phyloP scores from a whole-genome alignment of 1,140 invertebrate species.

The Drosophila sproati region DNA sequence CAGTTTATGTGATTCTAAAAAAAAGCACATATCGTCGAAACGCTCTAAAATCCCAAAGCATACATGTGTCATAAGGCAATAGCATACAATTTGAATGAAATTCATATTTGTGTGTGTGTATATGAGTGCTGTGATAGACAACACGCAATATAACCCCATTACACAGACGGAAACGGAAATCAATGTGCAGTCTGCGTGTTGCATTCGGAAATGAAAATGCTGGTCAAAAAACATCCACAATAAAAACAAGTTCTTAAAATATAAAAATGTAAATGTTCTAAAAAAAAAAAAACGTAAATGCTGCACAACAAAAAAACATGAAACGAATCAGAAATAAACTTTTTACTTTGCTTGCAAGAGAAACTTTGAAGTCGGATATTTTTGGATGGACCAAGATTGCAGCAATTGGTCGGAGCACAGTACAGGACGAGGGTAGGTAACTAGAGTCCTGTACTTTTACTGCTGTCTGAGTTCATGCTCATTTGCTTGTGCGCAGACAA shows the following conservation, averaged over 20 bases:
- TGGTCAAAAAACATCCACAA: slow-evolving; percentile 11
- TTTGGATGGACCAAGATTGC: slow-evolving; percentile 31
- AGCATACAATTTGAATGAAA: slow-evolving; percentile 61
- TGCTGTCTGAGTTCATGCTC: slow-evolving; percentile 35
- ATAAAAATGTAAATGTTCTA: neutral
- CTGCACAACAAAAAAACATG: neutral
- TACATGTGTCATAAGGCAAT: slow-evolving; percentile 28
- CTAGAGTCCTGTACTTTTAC: neutral
- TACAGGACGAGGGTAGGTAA: neutral
- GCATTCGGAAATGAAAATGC: slow-evolving; percentile 63
- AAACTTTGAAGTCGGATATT: slow-evolving; percentile 58
- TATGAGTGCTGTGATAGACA: slow-evolving; percentile 30
- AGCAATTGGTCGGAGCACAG: neutral
- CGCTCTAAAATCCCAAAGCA: slow-evolving; percentile 15
- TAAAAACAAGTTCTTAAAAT: slow-evolving; percentile 20
- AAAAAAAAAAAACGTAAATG: neutral
- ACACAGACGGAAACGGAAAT: slow-evolving; percentile 67
- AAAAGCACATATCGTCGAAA: slow-evolving; percentile 10
- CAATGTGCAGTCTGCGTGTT: slow-evolving; percentile 56
- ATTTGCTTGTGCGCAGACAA: slow-evolving; percentile 63
- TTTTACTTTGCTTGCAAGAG: slow-evolving; percentile 56
- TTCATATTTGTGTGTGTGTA: slow-evolving; percentile 8
- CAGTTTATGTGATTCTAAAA: slow-evolving; percentile 11
- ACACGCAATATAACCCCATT: slow-evolving; percentile 46
- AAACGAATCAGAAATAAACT: slow-evolving; percentile 50